Evolutionary conservation across 1,140 invertebrate species (phyloP).

Genomic region (Calephelis virginiensis): DNA sequence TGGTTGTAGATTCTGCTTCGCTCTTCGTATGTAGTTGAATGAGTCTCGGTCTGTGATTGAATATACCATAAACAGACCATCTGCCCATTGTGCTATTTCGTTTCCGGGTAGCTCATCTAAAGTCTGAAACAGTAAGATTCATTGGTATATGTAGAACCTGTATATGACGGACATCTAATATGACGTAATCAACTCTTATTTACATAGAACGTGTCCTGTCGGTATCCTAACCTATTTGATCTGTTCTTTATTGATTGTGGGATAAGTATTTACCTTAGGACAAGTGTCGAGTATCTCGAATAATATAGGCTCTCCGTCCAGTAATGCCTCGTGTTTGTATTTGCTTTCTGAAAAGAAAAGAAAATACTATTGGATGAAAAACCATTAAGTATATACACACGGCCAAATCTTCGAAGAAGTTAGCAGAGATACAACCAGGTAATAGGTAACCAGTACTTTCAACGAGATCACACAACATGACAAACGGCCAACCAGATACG

Average conservation of each 20-base stretch:
- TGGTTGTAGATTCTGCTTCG: constrained; percentile 85
- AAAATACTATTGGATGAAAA: neutral
- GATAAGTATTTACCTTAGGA: constrained; percentile 84
- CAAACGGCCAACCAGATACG: too few relatives aligned
- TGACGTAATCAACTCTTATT: too few relatives aligned
- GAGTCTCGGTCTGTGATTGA: constrained; percentile 93
- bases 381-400: too few relatives aligned
- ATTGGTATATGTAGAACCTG: neutral
- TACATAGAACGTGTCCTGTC: too few relatives aligned
- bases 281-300: constrained; percentile 96
- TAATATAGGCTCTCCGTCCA: constrained; percentile 93
- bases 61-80: constrained; percentile 93
- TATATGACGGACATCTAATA: too few relatives aligned
- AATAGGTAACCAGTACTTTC: too few relatives aligned
- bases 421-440: too few relatives aligned
- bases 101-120: constrained; percentile 84
- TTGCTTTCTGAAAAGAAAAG: constrained; percentile 85
- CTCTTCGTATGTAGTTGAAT: constrained; percentile 90
- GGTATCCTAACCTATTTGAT: too few relatives aligned
- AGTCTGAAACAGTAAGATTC: constrained; percentile 43
- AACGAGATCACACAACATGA: too few relatives aligned
- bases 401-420: too few relatives aligned
- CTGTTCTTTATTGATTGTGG: too few relatives aligned
- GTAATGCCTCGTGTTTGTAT: constrained; percentile 94
- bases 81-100: constrained; percentile 92